Conservation (phyloP, 1,140 invertebrate species). For the Diplogasteroides magnus region DNA sequence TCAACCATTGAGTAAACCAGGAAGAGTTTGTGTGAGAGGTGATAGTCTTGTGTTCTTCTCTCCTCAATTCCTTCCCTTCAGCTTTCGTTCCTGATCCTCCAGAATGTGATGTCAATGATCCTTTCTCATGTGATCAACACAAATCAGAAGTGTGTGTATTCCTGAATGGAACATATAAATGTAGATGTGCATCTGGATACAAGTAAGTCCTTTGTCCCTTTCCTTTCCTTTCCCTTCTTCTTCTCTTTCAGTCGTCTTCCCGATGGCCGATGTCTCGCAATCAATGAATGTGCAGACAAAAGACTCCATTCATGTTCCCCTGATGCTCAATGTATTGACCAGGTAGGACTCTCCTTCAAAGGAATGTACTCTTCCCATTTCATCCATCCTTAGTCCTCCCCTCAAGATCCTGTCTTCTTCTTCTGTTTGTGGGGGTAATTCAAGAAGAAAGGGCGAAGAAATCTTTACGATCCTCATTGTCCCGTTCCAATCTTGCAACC, state of each 20-base stretch:
- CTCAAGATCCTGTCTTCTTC: too few species aligned
- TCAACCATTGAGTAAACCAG: constrained; percentile 36
- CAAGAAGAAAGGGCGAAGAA: too few species aligned
- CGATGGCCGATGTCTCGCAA: constrained; percentile 52
- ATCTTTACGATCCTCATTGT: too few species aligned
- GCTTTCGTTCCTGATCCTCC: constrained; percentile 43
- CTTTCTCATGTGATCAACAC: constrained; percentile 47
- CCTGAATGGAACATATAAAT: constrained; percentile 47
- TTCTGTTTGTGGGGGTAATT: too few species aligned
- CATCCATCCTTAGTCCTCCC: too few species aligned
- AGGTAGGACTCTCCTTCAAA: too few species aligned
- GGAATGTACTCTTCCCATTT: too few species aligned
- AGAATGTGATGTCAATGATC: constrained; percentile 54
- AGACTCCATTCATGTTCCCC: constrained; percentile 43
- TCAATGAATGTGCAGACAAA: constrained; percentile 48
- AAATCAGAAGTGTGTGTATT: constrained; percentile 43
- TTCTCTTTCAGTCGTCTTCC: constrained; percentile 33
- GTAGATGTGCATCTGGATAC: constrained; percentile 48
- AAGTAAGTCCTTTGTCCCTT: not conserved
- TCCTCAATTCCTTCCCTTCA: constrained; percentile 24
- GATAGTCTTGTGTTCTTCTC: too few species aligned
- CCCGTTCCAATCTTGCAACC: too few species aligned
- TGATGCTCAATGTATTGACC: constrained; percentile 51
- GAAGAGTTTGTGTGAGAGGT: constrained; percentile 48
- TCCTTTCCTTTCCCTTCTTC: not conserved